Evolutionary conservation across 2,888 invertebrate genomes (phyloP).

Genomic region (Empis stercorea): DNA sequence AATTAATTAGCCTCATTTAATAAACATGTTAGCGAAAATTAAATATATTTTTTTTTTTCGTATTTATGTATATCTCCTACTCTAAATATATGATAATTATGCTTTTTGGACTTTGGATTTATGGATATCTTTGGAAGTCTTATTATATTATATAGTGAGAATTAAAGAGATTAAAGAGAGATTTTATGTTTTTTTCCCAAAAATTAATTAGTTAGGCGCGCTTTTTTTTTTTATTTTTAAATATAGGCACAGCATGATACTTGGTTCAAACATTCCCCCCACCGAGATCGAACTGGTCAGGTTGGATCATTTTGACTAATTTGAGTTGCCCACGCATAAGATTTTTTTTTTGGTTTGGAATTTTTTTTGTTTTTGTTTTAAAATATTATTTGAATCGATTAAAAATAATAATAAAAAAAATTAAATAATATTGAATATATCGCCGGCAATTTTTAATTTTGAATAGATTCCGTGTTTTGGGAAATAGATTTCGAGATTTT

Average conservation of each 20-base stretch:
- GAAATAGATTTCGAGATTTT: no score
- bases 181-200: no score
- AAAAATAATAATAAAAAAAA: slow-evolving; percentile 4
- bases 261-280: not conserved
- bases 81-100: no score
- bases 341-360: not conserved
- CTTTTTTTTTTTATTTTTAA: no score
- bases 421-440: not conserved
- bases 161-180: not conserved
- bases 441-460: no score
- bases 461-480: no score
- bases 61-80: not conserved
- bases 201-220: no score
- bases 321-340: slow-evolving; percentile 7
- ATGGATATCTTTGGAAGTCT: no score
- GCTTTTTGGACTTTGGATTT: not conserved
- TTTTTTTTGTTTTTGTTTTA: not conserved
- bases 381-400: not conserved
- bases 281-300: not conserved
- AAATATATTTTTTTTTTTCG: not conserved
- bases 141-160: not conserved
- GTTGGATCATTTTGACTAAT: slow-evolving; percentile 8
- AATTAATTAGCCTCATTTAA: slow-evolving; percentile 9
- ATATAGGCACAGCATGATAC: no score
- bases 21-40: slow-evolving; percentile 10